These are phyloP conservation scores for Linnaemya tessellans DNA, from an alignment of 2,888 invertebrate species.

Conservation along the genomic window DNA sequence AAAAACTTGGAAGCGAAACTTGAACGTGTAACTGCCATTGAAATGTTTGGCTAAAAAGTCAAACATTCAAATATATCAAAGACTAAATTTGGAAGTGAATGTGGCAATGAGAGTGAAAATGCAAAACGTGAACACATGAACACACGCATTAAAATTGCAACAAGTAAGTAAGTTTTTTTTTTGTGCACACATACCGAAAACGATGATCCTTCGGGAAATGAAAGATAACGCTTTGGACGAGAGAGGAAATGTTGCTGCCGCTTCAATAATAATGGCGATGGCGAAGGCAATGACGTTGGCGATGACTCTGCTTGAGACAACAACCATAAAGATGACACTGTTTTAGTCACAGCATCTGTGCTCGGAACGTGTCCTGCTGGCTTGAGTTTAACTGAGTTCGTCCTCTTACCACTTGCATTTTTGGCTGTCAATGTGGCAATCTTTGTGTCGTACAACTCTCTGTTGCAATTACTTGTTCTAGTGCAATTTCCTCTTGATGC, in stretches of 20 bases:
- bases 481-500: slow-evolving; percentile 15
- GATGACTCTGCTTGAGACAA: slow-evolving; percentile 16
- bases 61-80: neutral
- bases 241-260: slow-evolving; percentile 74
- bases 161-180: neutral
- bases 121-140: neutral
- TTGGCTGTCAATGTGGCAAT: neutral
- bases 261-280: slow-evolving; percentile 42
- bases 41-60: neutral
- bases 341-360: slow-evolving; percentile 36
- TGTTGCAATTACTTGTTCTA: slow-evolving; percentile 11
- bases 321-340: slow-evolving; percentile 41
- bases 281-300: slow-evolving; percentile 4
- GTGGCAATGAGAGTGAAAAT: neutral
- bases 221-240: slow-evolving; percentile 83
- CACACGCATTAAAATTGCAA: neutral
- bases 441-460: slow-evolving; percentile 3
- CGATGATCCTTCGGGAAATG: slow-evolving; percentile 85
- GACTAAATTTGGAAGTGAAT: neutral
- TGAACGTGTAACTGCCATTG: neutral
- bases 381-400: neutral
- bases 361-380: slow-evolving; percentile 57
- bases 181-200: slow-evolving; percentile 83
- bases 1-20: no score
- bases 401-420: neutral